Evolutionary conservation across 2,113 vertebrate species (phyloP).

Genomic region (Abramis brama): DNA sequence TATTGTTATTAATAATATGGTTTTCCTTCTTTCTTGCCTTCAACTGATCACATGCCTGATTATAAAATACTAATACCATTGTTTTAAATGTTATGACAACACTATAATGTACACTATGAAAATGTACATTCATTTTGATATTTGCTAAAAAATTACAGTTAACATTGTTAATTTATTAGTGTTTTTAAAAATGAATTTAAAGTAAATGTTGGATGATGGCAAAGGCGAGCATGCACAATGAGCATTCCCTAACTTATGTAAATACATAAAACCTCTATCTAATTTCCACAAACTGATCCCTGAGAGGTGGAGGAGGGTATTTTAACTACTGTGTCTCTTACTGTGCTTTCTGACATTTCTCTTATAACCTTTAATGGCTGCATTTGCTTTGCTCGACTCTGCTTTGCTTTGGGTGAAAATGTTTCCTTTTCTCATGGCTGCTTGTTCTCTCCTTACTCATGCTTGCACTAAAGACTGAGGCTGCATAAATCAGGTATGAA

Average conservation of each 20-base stretch:
- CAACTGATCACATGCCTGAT: too few species aligned
- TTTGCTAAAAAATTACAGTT: too few species aligned
- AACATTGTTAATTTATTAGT: too few species aligned
- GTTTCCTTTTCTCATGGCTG: constrained; percentile 46
- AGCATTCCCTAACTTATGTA: neutral
- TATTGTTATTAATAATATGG: too few species aligned
- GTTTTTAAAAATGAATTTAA: too few species aligned
- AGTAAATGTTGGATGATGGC: too few species aligned
- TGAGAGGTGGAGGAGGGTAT: neutral
- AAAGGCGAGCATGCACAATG: neutral
- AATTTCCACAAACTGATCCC: neutral
- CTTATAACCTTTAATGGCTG: neutral
- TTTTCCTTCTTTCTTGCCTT: too few species aligned
- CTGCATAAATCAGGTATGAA: constrained; percentile 71
- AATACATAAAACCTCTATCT: neutral
- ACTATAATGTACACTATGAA: too few species aligned
- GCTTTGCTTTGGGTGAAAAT: constrained; percentile 14
- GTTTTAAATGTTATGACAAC: too few species aligned
- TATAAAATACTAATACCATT: too few species aligned
- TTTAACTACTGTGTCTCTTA: neutral
- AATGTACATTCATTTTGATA: too few species aligned
- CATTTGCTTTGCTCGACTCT: constrained; percentile 1
- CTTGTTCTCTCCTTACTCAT: constrained; percentile 65
- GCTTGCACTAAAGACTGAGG: constrained; percentile 72
- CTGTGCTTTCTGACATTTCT: neutral